phyloP scores from a whole-genome alignment of 2,113 vertebrate species.

The Ictalurus furcatus region DNA sequence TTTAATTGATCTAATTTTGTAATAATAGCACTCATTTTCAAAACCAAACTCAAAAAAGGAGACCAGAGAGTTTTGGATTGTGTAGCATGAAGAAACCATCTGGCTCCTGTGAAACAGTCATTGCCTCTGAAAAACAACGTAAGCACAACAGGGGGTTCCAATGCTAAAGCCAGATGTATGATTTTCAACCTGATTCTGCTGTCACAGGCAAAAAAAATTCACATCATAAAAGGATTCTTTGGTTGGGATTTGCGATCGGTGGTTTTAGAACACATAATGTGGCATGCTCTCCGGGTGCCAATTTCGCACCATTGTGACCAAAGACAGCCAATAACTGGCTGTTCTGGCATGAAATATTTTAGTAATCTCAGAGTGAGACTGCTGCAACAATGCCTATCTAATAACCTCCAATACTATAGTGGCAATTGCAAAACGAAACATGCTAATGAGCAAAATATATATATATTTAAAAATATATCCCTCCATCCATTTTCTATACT shows the following conservation, averaged over 20 bases:
- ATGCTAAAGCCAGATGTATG: neutral
- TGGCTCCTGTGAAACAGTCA: neutral
- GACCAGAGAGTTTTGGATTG: neutral
- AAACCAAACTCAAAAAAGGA: neutral
- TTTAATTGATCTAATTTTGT: neutral
- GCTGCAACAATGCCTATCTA: neutral
- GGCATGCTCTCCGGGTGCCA: neutral
- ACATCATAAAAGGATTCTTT: neutral
- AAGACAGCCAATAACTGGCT: neutral
- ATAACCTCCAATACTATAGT: neutral
- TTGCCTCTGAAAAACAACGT: neutral
- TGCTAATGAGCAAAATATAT: neutral
- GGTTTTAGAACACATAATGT: neutral
- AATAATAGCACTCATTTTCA: neutral
- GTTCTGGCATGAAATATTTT: neutral
- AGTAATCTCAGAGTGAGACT: neutral
- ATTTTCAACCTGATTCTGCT: neutral
- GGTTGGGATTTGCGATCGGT: neutral
- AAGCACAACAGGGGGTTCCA: neutral
- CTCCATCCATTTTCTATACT: too few species aligned
- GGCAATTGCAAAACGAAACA: neutral
- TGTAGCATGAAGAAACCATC: constrained; percentile 18
- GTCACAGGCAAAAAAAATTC: neutral
- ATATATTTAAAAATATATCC: neutral
- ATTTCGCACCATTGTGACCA: neutral